Evolutionary conservation across 2,797 vertebrate genomes (phyloP), one percentile per base, ranked within the genome.

Genomic region (Syncerus caffer): DNA sequence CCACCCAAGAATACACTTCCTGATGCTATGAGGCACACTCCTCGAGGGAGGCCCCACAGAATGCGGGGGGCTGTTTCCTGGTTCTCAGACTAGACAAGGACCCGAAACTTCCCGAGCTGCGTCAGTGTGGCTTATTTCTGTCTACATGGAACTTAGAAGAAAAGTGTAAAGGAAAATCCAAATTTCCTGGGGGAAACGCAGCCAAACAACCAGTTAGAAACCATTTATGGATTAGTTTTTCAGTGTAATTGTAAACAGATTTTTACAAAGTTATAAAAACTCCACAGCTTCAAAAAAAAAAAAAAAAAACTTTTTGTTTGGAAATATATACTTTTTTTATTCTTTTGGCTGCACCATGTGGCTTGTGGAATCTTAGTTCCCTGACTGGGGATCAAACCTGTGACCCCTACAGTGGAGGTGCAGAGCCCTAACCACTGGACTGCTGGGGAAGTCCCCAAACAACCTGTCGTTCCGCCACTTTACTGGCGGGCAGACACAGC

Each of bases 401-500:
- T 45, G 74, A 14, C 14, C 14, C 25, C 42, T 47, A 15, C 4
- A 1, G 74, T 9, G 42, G 7, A 45, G 27, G 74, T 15, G 7
- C 25, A 27, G 42, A 16, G 74, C 25, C 74, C 74, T 47, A 29
- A 29, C 25, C 74, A 10, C 14, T 16, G 42, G 74, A 5, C 25
- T 1, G 0, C 42, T 15, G 14, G 42, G 14, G 1, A 64, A 47
- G 42, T 29, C 25, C 74, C 42, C 23, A 16, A 13, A 7, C 27
- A 34, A 31, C 9, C 2, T 11, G 62, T 23, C 64, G 9, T 31
- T 2, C 45, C 29, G 47, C 15, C 42, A 47, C 8, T 9, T 14
- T 42, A 25, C 0, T 3, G 45, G 67, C 13, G 78, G 21, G 9
- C 0, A 15, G 60, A 42, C 6, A 31, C 11, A 34, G 0, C 10